Evolutionary conservation across 2,888 invertebrate species (phyloP), one percentile per base, ranked within the genome.

Genomic region (Andrena trimmerana): DNA sequence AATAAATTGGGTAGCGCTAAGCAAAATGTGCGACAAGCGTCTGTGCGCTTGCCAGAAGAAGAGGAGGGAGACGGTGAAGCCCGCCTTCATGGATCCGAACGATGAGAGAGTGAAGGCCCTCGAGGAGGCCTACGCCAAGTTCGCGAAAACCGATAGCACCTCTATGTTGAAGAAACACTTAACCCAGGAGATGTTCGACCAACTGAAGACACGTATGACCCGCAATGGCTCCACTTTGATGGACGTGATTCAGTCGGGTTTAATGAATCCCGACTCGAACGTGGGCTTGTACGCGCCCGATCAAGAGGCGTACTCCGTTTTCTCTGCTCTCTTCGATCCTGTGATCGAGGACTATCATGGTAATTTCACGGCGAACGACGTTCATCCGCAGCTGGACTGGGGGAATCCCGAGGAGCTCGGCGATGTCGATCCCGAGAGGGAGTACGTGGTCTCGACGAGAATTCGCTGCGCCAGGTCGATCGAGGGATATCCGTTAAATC

Each of bases 341-440:
- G 95, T 97, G 88, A 97, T 97, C 91, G 95, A 96, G 89, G 96
- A 96, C 88, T 96, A 96, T 93, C 96, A 97, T 92, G 94, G 93
- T 57, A 96, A 96, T 69, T 96, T 96, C 92, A 94, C 94, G 79
- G 90, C 95, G 79, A 92, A 92, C 27, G 95, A 95, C 89, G 94
- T 94, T 81, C 97, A 97, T 91, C 97, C 96, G 8, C 91, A 95
- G 0, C 93, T 94, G 42, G 95, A 96, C 90, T 96, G 96, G 93
- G 96, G 97, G 65, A 95, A 96, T 89, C 93, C 94, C 75, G 95
- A 94, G 86, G 89, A 77, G 63, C 93, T 95, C n/a, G 95, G 95
- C 75, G 95, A 96, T 91, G 94, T 97, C 79, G 96, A 97, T 93
- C 96, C 96, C 2, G 92, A 92, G 20, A 94, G 93, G 36, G 91